Conservation (phyloP, 2,888 invertebrate genomes). For the Rotaria sp. region DNA sequence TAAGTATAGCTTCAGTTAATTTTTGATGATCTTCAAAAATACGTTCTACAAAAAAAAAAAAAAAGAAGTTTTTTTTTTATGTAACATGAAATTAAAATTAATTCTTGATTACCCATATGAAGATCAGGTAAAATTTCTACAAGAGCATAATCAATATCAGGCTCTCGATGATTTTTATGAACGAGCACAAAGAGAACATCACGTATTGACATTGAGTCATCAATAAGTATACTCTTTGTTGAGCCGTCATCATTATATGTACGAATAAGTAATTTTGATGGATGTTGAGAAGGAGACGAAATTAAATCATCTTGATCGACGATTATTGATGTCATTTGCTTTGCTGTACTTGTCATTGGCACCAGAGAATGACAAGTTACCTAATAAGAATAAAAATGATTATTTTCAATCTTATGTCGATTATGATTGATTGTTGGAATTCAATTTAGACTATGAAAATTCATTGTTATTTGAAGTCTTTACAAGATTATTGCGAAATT, state of each 20-base stretch:
- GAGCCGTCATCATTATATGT: constrained; percentile 69
- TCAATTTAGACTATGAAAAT: no score
- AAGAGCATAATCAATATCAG: constrained; percentile 86
- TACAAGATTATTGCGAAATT: no score
- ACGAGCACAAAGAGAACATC: constrained; percentile 62
- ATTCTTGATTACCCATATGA: constrained; percentile 72
- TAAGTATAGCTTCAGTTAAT: constrained; percentile 85
- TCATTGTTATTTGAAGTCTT: no score
- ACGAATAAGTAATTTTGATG: constrained; percentile 30
- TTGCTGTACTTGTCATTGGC: background rate
- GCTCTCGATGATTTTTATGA: constrained; percentile 74
- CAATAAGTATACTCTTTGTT: constrained; percentile 86
- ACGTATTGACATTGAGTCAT: constrained; percentile 84
- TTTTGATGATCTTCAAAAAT: constrained; percentile 94
- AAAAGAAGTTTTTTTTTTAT: background rate
- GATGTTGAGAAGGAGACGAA: background rate
- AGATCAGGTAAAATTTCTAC: constrained; percentile 91
- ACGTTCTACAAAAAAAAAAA: constrained; percentile 64
- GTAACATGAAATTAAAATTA: constrained; percentile 49
- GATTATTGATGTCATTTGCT: background rate
- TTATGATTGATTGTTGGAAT: no score
- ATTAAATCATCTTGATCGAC: background rate
- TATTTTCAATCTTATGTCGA: no score
- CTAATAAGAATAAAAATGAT: background rate
- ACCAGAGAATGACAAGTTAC: background rate